Evolutionary conservation across 2,888 invertebrate species (phyloP), one percentile per base, ranked within the genome.

Genomic region (Cacoxenus indagator): DNA sequence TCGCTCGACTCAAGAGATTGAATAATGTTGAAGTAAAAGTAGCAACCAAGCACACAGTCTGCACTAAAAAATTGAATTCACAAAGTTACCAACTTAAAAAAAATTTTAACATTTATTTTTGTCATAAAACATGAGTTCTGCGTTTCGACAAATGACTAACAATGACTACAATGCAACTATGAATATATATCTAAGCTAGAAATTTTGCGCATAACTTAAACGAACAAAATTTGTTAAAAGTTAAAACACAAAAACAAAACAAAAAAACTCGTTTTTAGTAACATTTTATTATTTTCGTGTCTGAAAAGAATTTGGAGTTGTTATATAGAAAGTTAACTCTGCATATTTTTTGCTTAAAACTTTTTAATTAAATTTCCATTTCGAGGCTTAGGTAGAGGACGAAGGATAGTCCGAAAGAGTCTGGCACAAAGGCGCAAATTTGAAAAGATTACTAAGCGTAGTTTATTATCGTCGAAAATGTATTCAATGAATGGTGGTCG

Each of bases 361-460:
- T 54, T 54, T 54, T 54, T 54, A 54, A 54, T 54, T 54, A 54
- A 54, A 54, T 54, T 54, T 9, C 54, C 22, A 14, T 22, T 54
- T 54, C 24, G 54, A 5, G 37, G 37, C 14, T 37, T 11, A 37
- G 2, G 14, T 37, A 11, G 8, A 37, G 9, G 2, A 4, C 14
- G 37, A 8, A 37, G 8, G 37, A 37, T 37, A 37, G 14, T 8
- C 37, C 37, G n/a, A 37, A 37, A 37, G 37, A 37, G 37, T 37
- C 14, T 37, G 37, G 37, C 37, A 37, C 37, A 37, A 37, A 37
- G 37, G 37, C 14, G 37, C 37, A 37, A 37, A 37, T 37, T 1
- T 37, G 37, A 37, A 37, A 37, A 14, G 2, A 8, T 37, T 37
- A 37, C 14, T 37, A 14, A 37, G 37, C 14, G 37, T 4, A 11